Conservation (phyloP, 2,113 vertebrate species). For the Bos taurus region ARS-UCD2.0 NC_037338.1:37235001-37235500, state of each 20-base stretch:
- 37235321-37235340: not conserved
- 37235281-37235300: not conserved
- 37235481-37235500: not conserved
- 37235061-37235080: not conserved
- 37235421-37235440: conserved; percentile 48
- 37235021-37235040: not conserved
- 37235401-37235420: not conserved
- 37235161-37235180: not conserved
- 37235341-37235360: not conserved
- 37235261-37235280: not conserved
- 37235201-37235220: not conserved
- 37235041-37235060: not conserved
- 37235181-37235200: not conserved
- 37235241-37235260: not conserved
- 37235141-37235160: not conserved
- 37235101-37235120: not conserved
- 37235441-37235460: not conserved
- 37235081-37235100: not conserved
- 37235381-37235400: not conserved
- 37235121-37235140: not conserved
- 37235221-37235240: not conserved
- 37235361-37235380: conserved; percentile 5
- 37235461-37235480: not conserved
- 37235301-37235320: not conserved
- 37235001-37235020: not conserved